These are phyloP conservation scores for Sebastes hubbsi DNA, from an alignment of 2,797 vertebrate genomes.

Conservation along the genomic window DNA sequence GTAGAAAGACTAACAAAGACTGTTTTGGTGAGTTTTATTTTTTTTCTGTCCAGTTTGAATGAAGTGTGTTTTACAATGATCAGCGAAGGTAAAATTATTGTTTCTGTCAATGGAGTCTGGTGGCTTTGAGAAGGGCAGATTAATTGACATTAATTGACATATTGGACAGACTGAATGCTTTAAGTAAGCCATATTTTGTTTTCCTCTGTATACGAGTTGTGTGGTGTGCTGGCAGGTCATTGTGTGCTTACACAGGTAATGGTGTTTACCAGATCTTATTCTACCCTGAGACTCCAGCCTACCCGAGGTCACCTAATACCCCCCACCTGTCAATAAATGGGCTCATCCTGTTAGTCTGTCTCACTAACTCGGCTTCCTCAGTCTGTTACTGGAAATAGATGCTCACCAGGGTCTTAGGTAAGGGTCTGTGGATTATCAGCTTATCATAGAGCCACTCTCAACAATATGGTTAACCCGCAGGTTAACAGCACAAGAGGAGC, in stretches of 20 bases:
- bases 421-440: conserved; percentile 29
- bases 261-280: not conserved
- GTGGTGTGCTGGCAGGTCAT: not conserved
- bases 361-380: not conserved
- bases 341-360: conserved; percentile 39
- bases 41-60: no score
- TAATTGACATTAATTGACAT: no score
- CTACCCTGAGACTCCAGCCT: not conserved
- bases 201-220: not conserved
- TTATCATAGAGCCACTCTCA: conserved; percentile 22
- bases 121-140: not conserved
- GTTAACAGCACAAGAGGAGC: no score
- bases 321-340: conserved; percentile 34
- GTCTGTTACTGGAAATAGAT: conserved; percentile 37
- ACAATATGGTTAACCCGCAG: not conserved
- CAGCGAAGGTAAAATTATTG: not conserved
- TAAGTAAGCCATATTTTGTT: not conserved
- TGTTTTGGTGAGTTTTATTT: no score
- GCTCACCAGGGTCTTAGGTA: conserved; percentile 5
- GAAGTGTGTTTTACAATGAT: no score
- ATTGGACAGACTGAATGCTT: no score
- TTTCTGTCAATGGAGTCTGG: not conserved
- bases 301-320: not conserved
- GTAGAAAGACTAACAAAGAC: not conserved
- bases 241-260: not conserved